Evolutionary conservation across 2,888 invertebrate genomes (phyloP), one percentile per base, ranked within the genome.

Genomic region (Scaeva pyrastri): DNA sequence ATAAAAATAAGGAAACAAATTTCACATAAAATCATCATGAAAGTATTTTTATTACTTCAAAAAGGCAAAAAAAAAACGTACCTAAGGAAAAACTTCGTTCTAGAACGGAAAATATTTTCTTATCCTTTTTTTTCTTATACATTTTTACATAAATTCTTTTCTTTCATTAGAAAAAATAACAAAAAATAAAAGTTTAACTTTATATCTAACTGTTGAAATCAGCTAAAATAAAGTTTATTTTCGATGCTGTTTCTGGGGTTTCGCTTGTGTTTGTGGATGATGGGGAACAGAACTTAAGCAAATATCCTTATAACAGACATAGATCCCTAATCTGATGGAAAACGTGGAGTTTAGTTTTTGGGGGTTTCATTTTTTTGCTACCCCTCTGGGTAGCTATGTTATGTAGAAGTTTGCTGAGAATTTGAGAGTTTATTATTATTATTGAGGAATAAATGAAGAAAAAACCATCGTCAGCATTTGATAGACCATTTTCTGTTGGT

Each of bases 211-310:
- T 19, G 21, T 21, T 60, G 31, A 50, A 68, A 50, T 36, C 66
- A 50, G 66, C 66, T 36, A 50, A 50, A 50, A 50, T 36, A 68
- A 68, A 36, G 16, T 68, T 31, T 68, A n/a, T 68, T 36, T 68
- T 68, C 50, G 36, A 39, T 68, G 36, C n/a, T 14, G 5, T 21
- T 21, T n/a, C n/a, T n/a, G n/a, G n/a, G n/a, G n/a, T 19, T 2
- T 21, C 36, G 19, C n/a, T n/a, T n/a, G 12, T 45, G 48, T 36
- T 5, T 58, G 10, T 16, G 7, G n/a, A n/a, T 45, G 50, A 39
- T 19, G 19, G 12, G 19, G 58, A 5, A n/a, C n/a, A 8, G 21
- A 50, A 39, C 10, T 39, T 2, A 50, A 19, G 10, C 50, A 50
- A 68, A n/a, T n/a, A n/a, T n/a, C n/a, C n/a, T n/a, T n/a, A n/a